Percentiles rank a stretch among this genome's conserved stretches.
phyloP scores from a whole-genome alignment of 1,140 invertebrate species.

The Adoxophyes honmai region DNA sequence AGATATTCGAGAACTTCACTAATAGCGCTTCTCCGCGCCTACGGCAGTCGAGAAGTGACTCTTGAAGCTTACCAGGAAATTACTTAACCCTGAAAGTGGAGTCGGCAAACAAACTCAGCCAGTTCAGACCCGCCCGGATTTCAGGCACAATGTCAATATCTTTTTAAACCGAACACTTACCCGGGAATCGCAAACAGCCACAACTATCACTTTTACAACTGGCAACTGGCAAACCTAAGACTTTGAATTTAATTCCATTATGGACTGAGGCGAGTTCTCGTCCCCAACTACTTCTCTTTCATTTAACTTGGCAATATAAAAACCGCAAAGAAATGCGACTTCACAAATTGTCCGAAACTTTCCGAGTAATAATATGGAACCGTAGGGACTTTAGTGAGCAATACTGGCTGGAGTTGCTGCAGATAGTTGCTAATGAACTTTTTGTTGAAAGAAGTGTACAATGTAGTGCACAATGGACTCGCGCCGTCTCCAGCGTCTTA shows the following conservation, averaged over 20 bases:
- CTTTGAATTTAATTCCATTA: slow-evolving; percentile 38
- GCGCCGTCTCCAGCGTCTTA: neutral
- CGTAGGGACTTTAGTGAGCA: slow-evolving; percentile 12
- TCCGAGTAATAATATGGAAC: slow-evolving; percentile 22
- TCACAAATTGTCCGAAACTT: slow-evolving; percentile 45
- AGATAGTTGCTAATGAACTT: slow-evolving; percentile 10
- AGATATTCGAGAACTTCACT: too few species aligned
- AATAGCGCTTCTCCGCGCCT: too few species aligned
- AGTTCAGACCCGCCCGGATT: slow-evolving; percentile 21
- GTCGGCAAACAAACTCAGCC: slow-evolving; percentile 32
- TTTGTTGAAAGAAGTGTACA: slow-evolving; percentile 1
- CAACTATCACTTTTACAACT: slow-evolving; percentile 3
- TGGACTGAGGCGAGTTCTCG: slow-evolving; percentile 27
- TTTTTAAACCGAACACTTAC: slow-evolving; percentile 18
- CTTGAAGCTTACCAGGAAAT: slow-evolving; percentile 28
- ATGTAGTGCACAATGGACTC: neutral
- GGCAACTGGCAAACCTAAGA: slow-evolving; percentile 18
- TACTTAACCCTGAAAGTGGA: slow-evolving; percentile 31
- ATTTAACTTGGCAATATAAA: slow-evolving; percentile 57
- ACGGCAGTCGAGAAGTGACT: too few species aligned
- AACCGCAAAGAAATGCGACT: slow-evolving; percentile 39
- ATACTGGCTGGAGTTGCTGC: slow-evolving; percentile 10
- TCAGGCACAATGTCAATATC: slow-evolving; percentile 28
- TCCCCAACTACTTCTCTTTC: slow-evolving; percentile 49
- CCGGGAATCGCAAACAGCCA: neutral